Percentiles rank a stretch among this genome's conserved stretches.
Conservation (phyloP, 2,113 vertebrate species). For the Mastomys natalensis region DNA sequence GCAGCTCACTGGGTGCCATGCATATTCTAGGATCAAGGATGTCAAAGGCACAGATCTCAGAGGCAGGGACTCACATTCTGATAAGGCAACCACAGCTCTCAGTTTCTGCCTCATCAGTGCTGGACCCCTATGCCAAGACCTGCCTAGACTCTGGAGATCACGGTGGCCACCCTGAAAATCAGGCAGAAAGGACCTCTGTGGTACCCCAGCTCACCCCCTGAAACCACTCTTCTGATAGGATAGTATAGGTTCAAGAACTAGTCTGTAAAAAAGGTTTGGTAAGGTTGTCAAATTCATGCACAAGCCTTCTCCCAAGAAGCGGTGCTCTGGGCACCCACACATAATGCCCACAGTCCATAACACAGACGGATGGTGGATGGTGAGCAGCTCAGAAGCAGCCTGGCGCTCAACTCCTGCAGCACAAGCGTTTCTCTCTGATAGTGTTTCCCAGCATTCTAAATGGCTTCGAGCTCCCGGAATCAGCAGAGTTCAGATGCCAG, state of each 20-base stretch:
- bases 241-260: rapidly evolving
- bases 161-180: neutral
- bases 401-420: neutral
- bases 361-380: rapidly evolving
- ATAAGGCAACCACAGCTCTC: neutral
- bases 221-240: rapidly evolving
- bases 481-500: neutral
- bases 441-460: neutral
- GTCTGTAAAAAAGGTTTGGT: too few relatives aligned
- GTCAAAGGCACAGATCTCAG: neutral
- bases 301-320: rapidly evolving
- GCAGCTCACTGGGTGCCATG: neutral
- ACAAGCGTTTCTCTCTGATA: rapidly evolving
- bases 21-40: neutral
- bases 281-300: neutral
- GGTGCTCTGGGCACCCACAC: rapidly evolving
- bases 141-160: neutral
- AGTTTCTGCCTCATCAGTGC: neutral
- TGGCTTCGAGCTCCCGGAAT: neutral
- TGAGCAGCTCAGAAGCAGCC: neutral
- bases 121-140: too few relatives aligned
- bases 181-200: neutral
- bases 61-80: neutral
- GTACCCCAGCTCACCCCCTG: neutral
- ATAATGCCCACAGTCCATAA: rapidly evolving